Conservation (phyloP, 2,888 invertebrate species). For the Drosophila mimica region DNA sequence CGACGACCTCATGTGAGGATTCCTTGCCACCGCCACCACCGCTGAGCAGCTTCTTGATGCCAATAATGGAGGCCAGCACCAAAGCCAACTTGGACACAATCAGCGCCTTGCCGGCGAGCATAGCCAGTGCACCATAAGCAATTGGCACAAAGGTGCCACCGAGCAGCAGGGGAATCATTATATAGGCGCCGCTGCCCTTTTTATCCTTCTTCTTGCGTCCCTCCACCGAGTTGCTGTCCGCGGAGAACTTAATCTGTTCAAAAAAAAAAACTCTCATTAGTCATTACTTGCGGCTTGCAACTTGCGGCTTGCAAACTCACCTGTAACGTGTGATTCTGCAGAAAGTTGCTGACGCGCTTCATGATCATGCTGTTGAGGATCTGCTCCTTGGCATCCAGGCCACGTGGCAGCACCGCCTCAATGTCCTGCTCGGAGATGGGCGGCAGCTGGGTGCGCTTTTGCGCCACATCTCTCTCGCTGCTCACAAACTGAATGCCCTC, state of each 20-base stretch:
- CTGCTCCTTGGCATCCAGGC: constrained; percentile 89
- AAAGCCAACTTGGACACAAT: constrained; percentile 93
- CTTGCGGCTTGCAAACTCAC: constrained; percentile 83
- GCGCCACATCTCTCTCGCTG: constrained; percentile 83
- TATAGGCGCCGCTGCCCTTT: constrained; percentile 88
- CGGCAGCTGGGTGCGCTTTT: constrained; percentile 44
- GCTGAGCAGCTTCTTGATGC: constrained; percentile 92
- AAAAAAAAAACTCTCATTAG: not conserved
- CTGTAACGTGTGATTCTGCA: constrained; percentile 92
- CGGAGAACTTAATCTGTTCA: constrained; percentile 90
- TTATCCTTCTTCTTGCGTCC: constrained; percentile 88
- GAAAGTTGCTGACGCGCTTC: constrained; percentile 90
- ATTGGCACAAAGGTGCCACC: constrained; percentile 93
- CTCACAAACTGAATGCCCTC: constrained; percentile 92
- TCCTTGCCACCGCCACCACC: constrained; percentile 88
- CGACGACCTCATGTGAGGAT: constrained; percentile 90
- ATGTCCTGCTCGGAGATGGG: constrained; percentile 87
- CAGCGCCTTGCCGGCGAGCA: constrained; percentile 93
- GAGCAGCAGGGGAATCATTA: constrained; percentile 92
- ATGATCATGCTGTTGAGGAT: constrained; percentile 91
- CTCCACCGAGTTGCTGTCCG: constrained; percentile 83
- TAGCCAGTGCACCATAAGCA: constrained; percentile 92
- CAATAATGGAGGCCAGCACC: constrained; percentile 93
- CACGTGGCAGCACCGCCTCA: constrained; percentile 90
- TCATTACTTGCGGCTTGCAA: not conserved